Percentiles rank a stretch among this genome's conserved stretches.
Conservation (phyloP, 1,140 invertebrate genomes). For the Protaetia brevitarsis region DNA sequence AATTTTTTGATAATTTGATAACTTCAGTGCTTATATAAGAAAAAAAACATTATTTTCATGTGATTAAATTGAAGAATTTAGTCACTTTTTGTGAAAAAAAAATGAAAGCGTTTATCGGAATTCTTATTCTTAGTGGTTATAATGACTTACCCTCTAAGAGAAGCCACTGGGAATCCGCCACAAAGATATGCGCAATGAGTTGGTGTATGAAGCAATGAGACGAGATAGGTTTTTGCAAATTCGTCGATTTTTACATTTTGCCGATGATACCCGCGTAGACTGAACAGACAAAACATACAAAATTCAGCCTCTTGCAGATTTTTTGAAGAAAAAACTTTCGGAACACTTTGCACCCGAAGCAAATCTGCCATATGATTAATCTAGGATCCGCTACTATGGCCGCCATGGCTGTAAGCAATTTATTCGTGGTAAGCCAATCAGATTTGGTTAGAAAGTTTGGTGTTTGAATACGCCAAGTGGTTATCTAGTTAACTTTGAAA, state of each 20-base stretch:
- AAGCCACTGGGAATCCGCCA: background rate
- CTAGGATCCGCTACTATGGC: constrained; percentile 39
- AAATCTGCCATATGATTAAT: constrained; percentile 39
- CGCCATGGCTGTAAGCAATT: constrained; percentile 38
- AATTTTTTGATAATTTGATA: too few relatives aligned
- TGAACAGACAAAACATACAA: constrained; percentile 29
- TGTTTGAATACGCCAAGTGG: constrained; percentile 27
- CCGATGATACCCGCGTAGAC: constrained; percentile 30
- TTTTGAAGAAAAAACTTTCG: constrained; percentile 26
- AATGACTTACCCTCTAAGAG: background rate
- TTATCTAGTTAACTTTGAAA: constrained; percentile 25
- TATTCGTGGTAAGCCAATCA: constrained; percentile 34
- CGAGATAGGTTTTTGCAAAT: constrained; percentile 40
- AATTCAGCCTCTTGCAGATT: constrained; percentile 26
- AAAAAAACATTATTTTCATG: too few relatives aligned
- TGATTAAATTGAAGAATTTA: too few relatives aligned
- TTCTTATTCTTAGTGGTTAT: constrained; percentile 11
- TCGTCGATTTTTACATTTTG: constrained; percentile 40
- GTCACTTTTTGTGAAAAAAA: too few relatives aligned
- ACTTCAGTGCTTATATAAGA: too few relatives aligned
- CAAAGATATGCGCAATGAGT: constrained; percentile 12
- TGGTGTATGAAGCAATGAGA: background rate
- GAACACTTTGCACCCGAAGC: constrained; percentile 34
- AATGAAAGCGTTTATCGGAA: background rate
- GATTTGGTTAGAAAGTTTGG: constrained; percentile 35